phyloP scores from a whole-genome alignment of 1,140 invertebrate species.

The Tetragonula clypearis region DNA sequence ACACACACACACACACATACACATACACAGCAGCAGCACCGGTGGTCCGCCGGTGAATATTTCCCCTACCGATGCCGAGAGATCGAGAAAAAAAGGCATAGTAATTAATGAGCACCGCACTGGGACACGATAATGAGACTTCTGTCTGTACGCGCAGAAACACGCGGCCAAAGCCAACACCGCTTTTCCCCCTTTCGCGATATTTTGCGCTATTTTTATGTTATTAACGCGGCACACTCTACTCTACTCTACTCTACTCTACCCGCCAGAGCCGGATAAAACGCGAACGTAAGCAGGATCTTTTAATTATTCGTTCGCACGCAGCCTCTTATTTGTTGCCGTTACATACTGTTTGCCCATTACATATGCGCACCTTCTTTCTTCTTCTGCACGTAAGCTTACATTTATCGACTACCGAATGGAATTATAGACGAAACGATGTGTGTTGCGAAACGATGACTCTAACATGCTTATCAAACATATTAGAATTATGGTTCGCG shows the following conservation, averaged over 20 bases:
- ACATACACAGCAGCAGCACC: background rate
- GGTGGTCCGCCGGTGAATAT: background rate
- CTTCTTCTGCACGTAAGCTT: background rate
- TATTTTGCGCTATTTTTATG: constrained; percentile 40
- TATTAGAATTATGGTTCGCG: no score
- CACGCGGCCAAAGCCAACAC: background rate
- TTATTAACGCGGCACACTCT: constrained; percentile 4
- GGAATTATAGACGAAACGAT: background rate
- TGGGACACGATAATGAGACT: constrained; percentile 41
- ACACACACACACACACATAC: no score
- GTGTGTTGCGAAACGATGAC: no score
- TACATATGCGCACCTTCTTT: no score
- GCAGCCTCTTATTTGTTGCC: background rate
- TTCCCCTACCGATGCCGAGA: background rate
- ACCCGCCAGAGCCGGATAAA: background rate
- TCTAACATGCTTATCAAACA: background rate
- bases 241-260: no score
- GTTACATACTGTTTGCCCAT: background rate
- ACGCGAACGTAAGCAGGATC: constrained; percentile 20
- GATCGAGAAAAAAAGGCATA: constrained; percentile 12
- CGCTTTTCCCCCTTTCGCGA: background rate
- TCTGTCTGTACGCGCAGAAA: background rate
- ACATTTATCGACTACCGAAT: background rate
- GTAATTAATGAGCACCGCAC: constrained; percentile 45
- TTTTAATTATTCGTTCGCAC: constrained; percentile 32